Evolutionary conservation across 2,888 invertebrate species (phyloP), one percentile per base, ranked within the genome.

Genomic region (Chrysopilus asiliformis): DNA sequence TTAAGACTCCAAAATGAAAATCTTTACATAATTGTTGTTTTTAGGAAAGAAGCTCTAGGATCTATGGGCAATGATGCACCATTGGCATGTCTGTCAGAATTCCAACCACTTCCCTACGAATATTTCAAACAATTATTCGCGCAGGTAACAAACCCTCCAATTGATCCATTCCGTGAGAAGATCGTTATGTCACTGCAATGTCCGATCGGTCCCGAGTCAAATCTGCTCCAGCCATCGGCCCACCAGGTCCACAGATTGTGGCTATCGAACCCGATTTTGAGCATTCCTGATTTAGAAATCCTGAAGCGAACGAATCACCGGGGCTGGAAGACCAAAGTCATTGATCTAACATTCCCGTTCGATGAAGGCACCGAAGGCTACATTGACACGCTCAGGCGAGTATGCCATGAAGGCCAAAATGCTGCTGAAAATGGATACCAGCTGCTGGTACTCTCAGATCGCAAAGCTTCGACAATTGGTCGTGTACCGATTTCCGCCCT

Each of bases 21-120:
- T 24, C 31, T 12, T 9, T 29, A 29, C 16, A 17, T 12, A 25
- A 4, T 26, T 28, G n/a, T n/a, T 24, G 9, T 15, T 32, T 45
- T 1, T 32, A 94, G 93, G 61, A 97, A 97, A 67, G 97, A 98
- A 68, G 90, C 95, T 2, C 70, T 98, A 15, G 98, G 98, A 36
- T 97, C 95, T 18, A 98, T 98, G 98, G 98, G 98, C 40, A 98
- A 98, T 62, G 98, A 98, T 65, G 87, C 89, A 0, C 97, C 98
- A 0, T 66, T 98, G 47, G 98, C 98, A 7, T 98, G 98, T 53
- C 73, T 98, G 17, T 98, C 97, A 2, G 72, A 78, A 58, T 95
- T 89, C 68, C 87, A 94, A 57, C 98, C 98, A 7, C 68, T 95
- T 40, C 73, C 89, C 2, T 98, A 94, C 62, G 90, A 90, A 49